A percentile compares a stretch with the other conserved stretches of the same genome.
Evolutionary conservation across 2,888 invertebrate species (phyloP).

Genomic region (Habroteleia sp.): DNA sequence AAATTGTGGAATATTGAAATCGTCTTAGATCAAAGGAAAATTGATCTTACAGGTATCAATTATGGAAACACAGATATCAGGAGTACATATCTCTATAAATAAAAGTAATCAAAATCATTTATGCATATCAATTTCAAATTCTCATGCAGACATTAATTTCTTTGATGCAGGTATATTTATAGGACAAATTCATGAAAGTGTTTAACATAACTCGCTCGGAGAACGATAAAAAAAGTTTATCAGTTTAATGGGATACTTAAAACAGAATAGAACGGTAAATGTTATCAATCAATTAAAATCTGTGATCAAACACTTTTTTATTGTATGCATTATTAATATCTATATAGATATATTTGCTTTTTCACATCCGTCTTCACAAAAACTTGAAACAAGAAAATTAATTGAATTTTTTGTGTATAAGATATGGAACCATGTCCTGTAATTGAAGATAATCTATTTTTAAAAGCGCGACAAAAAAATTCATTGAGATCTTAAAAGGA

Average conservation of each 20-base stretch:
- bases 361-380: not conserved
- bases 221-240: slow-evolving; percentile 16
- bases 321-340: slow-evolving; percentile 7
- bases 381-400: slow-evolving; percentile 9
- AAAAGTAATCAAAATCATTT: no score
- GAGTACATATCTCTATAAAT: no score
- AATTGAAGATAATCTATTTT: slow-evolving; percentile 2
- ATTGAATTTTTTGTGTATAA: slow-evolving; percentile 1
- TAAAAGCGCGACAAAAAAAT: not conserved
- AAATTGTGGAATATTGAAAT: no score
- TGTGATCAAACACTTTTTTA: slow-evolving; percentile 14
- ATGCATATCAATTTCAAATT: no score
- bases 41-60: no score
- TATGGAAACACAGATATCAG: no score
- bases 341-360: slow-evolving; percentile 25
- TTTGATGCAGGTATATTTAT: no score
- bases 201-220: not conserved
- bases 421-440: not conserved
- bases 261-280: slow-evolving; percentile 22
- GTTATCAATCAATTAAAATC: slow-evolving; percentile 37
- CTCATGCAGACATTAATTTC: no score
- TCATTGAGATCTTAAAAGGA: no score
- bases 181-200: not conserved
- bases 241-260: slow-evolving; percentile 30
- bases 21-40: no score